Conservation (phyloP, 2,797 vertebrate species). For the Coluber constrictor region DNA sequence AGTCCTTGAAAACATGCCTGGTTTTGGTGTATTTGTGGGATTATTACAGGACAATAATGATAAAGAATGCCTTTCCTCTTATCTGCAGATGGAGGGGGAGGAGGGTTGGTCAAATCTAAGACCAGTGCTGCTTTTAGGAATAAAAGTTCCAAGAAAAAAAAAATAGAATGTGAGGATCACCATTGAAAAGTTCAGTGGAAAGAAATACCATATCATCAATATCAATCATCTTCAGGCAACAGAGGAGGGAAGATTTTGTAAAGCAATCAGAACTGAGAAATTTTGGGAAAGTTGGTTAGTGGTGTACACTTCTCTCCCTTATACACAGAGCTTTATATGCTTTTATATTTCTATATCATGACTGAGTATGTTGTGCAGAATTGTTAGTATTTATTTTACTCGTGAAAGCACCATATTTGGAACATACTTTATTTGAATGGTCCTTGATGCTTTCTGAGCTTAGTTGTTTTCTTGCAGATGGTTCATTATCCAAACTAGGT, state of each 20-base stretch:
- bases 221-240: too few relatives aligned
- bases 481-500: neutral
- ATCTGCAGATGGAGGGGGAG: neutral
- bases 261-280: neutral
- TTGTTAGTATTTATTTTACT: neutral
- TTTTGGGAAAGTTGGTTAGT: neutral
- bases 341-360: neutral
- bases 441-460: neutral
- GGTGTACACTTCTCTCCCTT: neutral
- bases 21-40: neutral
- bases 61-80: neutral
- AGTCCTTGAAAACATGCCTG: neutral
- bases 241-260: neutral
- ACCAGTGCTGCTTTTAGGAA: neutral
- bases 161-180: too few relatives aligned
- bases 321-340: neutral
- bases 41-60: neutral
- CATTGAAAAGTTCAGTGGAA: too few relatives aligned
- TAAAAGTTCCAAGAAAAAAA: neutral
- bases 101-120: neutral
- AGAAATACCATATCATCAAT: too few relatives aligned
- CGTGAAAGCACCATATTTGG: neutral
- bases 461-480: neutral
- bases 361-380: neutral
- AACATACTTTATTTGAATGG: neutral